Evolutionary conservation across 2,888 invertebrate species (phyloP), one percentile per base, ranked within the genome.

Genomic region (Abscondita cerata): DNA sequence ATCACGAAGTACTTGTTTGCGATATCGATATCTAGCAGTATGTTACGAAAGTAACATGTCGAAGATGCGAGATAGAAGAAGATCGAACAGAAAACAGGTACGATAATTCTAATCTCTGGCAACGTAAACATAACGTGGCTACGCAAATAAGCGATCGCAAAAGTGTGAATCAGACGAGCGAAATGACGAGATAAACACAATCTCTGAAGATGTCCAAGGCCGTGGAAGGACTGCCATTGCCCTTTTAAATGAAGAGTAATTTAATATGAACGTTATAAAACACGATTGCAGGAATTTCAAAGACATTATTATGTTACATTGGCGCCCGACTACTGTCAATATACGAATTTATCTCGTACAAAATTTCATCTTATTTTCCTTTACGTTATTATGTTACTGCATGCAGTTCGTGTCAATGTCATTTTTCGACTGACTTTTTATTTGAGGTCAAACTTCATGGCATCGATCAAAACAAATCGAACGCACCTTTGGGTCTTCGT

Each of bases 181-280:
- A 36, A 73, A 71, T 73, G 72, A 70, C 68, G 72, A 68, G 67
- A 72, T 73, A 72, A 74, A 75, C 74, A 75, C 74, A 75, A 74
- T 75, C 73, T 72, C 71, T 68, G 69, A 73, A 70, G 74, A 73
- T 72, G 70, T 66, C 71, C 73, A 75, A 75, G 75, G 75, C 67
- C 75, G 74, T 57, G 64, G 72, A 75, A 75, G 75, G 75, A 68
- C 75, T 75, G 74, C 72, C 75, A 74, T 69, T 75, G 75, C 65
- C 67, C 67, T 72, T 73, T 71, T 66, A 54, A 60, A 68, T 61
- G 66, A 68, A 64, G 61, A 66, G 72, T 72, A 73, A 73, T 73
- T 73, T 72, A 72, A 72, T 72, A 72, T 72, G 65, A 67, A 72
- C 67, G 71, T 72, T 71, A 70, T 71, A 70, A 71, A 71, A 69